Base-by-base conservation (phyloP, 2,888 invertebrate genomes). In the Conops quadrifasciatus region DNA sequence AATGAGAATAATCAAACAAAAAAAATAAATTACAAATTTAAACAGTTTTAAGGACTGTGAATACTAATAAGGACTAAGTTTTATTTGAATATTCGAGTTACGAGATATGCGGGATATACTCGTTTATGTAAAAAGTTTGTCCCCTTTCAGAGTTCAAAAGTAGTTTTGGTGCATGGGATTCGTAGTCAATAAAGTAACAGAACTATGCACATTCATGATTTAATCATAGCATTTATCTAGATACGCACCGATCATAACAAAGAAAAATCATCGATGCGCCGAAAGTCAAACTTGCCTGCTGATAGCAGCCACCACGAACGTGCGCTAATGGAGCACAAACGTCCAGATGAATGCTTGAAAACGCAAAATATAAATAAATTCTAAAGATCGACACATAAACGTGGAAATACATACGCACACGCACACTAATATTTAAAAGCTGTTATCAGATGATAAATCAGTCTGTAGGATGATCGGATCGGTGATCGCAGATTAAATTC, bases 201-300 rank as follows among this genome's bases (percentile, higher is more conserved):
- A 21, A n/a, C 19, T 53, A 21, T 21, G 62, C 36, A 45, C 16
- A 62, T 45, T 16, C 63, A 63, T 24, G 24, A 19, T 21, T 56
- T 28, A n/a, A n/a, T n/a, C n/a, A n/a, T n/a, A n/a, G n/a, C 69
- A 58, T 51, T 36, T 47, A 47, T 64, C 53, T 56, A 73, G 73
- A 72, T 65, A 60, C 71, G 70, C 60, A 67, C 66, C 51, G 73
- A 73, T 79, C 90, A 91, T 86, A 91, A 90, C 88, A 92, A 91
- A 88, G 94, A 90, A 85, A 94, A 94, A 87, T 96, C 96, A 67
- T 88, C 97, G 78, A 89, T 97, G 76, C 92, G 97, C 87, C 93
- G 96, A 87, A 97, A 97, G 88, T 97, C 96, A 19, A 96, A 98
- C 86, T 89, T 98, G 84, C 97, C 97, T 62, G 95, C 96, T 82